Percentiles rank a stretch among this genome's conserved stretches.
These are phyloP conservation scores for Lasaia peninsularis DNA, from an alignment of 1,140 invertebrate genomes.

Conservation along the genomic window DNA sequence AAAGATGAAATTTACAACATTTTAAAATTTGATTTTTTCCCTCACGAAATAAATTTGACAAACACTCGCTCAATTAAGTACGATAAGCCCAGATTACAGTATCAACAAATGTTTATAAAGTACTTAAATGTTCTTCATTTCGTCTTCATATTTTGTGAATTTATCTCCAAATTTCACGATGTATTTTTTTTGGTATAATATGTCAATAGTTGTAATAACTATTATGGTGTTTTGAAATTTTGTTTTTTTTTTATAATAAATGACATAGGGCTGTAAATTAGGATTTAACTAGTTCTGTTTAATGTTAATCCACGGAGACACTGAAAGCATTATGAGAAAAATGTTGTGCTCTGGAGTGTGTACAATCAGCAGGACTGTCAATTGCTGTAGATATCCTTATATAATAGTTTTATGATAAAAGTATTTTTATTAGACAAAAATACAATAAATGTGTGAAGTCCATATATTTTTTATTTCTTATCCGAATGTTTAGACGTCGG, in stretches of 20 bases:
- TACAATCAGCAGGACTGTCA: slow-evolving; percentile 73
- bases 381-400: slow-evolving; percentile 74
- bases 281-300: slow-evolving; percentile 49
- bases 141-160: slow-evolving; percentile 14
- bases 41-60: too few species aligned
- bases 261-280: slow-evolving; percentile 65
- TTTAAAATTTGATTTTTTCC: too few species aligned
- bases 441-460: slow-evolving; percentile 77
- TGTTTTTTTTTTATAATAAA: slow-evolving; percentile 43
- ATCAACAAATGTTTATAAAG: neutral
- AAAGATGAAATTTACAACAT: too few species aligned
- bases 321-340: slow-evolving; percentile 47
- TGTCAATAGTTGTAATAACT: slow-evolving; percentile 61
- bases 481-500: neutral
- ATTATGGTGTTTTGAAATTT: slow-evolving; percentile 35
- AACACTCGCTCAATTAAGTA: too few species aligned
- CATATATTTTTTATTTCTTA: slow-evolving; percentile 41
- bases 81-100: neutral
- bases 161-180: neutral
- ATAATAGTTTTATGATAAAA: slow-evolving; percentile 69
- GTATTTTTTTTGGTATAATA: slow-evolving; percentile 6
- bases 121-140: slow-evolving; percentile 2
- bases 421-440: slow-evolving; percentile 77
- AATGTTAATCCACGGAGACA: slow-evolving; percentile 38
- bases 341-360: slow-evolving; percentile 54